Conservation (phyloP, 2,888 invertebrate genomes). For the Polia nebulosa region DNA sequence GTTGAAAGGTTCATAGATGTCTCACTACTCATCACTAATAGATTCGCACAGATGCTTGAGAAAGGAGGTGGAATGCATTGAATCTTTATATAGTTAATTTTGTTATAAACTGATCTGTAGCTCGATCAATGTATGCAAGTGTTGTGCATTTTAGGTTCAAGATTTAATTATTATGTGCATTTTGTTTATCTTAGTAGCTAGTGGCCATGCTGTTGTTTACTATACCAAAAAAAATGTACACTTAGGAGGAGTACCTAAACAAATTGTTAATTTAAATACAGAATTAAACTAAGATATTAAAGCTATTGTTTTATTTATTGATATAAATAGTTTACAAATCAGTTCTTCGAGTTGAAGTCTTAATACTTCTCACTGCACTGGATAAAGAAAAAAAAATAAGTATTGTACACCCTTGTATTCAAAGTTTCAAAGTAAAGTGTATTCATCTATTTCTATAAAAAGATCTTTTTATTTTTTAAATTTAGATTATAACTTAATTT, state of each 20-base stretch:
- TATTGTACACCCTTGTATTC: not conserved
- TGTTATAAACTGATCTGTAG: constrained; percentile 53
- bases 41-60: constrained; percentile 96
- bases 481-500: constrained; percentile 28
- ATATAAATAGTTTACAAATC: constrained; percentile 56
- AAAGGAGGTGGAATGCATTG: constrained; percentile 92
- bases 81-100: constrained; percentile 55
- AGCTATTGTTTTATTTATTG: constrained; percentile 58
- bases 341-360: constrained; percentile 47
- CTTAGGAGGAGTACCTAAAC: constrained; percentile 43
- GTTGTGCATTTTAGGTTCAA: constrained; percentile 62
- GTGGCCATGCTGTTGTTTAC: constrained; percentile 42
- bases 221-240: constrained; percentile 56
- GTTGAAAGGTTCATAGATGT: constrained; percentile 98
- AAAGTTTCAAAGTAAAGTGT: not conserved
- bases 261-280: constrained; percentile 57
- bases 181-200: constrained; percentile 58
- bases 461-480: not conserved
- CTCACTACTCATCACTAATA: constrained; percentile 96
- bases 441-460: constrained; percentile 14
- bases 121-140: constrained; percentile 48
- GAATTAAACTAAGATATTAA: constrained; percentile 49
- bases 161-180: constrained; percentile 48
- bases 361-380: constrained; percentile 12
- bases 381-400: constrained; percentile 24